Evolutionary conservation across 1,140 invertebrate genomes (phyloP).

Genomic region (Aplysia californica): DNA sequence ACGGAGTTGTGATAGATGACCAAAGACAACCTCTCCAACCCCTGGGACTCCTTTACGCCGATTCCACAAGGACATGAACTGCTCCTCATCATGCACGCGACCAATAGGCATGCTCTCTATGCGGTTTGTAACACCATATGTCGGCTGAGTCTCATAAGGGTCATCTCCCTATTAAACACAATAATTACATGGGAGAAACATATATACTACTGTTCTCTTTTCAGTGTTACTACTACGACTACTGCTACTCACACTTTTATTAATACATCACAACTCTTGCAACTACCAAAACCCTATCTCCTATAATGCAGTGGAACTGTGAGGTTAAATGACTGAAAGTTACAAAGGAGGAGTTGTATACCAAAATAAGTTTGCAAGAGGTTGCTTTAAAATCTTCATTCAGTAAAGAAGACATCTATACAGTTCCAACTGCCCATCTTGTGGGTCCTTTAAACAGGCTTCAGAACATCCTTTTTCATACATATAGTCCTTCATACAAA

Average conservation of each 20-base stretch:
- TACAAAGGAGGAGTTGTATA: too few relatives aligned
- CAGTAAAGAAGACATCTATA: too few relatives aligned
- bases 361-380: too few relatives aligned
- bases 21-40: conserved; percentile 56
- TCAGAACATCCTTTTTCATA: too few relatives aligned
- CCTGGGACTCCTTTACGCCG: conserved; percentile 20
- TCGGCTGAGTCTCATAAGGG: conserved; percentile 22
- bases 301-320: background rate
- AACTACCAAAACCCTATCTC: background rate
- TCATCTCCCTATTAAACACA: conserved; percentile 2
- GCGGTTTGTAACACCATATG: conserved; percentile 3
- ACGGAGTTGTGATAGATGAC: conserved; percentile 34
- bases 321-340: too few relatives aligned
- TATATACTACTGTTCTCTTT: background rate
- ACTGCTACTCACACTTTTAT: background rate
- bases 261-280: background rate
- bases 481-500: too few relatives aligned
- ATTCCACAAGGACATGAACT: conserved; percentile 13
- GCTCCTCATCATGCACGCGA: background rate
- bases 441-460: too few relatives aligned
- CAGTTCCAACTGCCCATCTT: too few relatives aligned
- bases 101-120: conserved; percentile 14
- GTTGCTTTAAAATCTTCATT: too few relatives aligned
- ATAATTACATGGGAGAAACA: background rate
- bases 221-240: background rate